Percentiles rank a stretch among this genome's conserved stretches.
phyloP scores from a whole-genome alignment of 1,140 invertebrate species.

The Hyles euphorbiae region DNA sequence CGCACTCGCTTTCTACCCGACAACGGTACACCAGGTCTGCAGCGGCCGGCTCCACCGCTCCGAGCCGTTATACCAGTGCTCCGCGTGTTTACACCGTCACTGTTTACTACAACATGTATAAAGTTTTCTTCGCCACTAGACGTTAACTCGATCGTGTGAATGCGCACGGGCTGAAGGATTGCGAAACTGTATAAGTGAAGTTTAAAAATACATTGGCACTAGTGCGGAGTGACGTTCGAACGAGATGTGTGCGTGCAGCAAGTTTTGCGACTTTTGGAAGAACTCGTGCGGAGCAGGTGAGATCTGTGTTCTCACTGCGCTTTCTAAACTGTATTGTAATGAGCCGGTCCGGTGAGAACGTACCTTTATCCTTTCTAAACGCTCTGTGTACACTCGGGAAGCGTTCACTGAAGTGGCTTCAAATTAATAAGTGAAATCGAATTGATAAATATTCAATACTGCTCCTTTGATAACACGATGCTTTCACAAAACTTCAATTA shows the following conservation, averaged over 20 bases:
- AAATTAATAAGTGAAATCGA: slow-evolving; percentile 20
- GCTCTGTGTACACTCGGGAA: slow-evolving; percentile 2
- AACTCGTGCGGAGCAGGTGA: slow-evolving; percentile 70
- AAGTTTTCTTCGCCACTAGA: slow-evolving; percentile 43
- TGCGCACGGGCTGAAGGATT: slow-evolving; percentile 54
- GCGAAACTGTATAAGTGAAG: slow-evolving; percentile 71
- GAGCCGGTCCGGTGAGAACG: not conserved
- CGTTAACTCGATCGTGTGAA: slow-evolving; percentile 45
- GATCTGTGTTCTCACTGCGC: slow-evolving; percentile 17
- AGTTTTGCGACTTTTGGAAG: slow-evolving; percentile 70
- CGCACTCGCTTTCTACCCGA: slow-evolving; percentile 50
- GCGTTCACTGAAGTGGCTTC: not conserved
- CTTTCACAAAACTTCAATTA: too few species aligned
- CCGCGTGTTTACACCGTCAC: slow-evolving; percentile 43
- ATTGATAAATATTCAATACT: not conserved
- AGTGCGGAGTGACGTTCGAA: slow-evolving; percentile 52
- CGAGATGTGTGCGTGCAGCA: slow-evolving; percentile 69
- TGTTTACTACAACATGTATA: slow-evolving; percentile 40
- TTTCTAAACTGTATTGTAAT: slow-evolving; percentile 15
- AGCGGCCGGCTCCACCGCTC: slow-evolving; percentile 26
- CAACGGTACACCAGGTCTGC: slow-evolving; percentile 50
- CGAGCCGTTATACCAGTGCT: slow-evolving; percentile 42
- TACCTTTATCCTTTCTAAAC: slow-evolving; percentile 21
- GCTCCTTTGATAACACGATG: too few species aligned
- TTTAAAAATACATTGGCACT: slow-evolving; percentile 71